Conservation (phyloP, 2,113 vertebrate genomes). For the Boulengeromyrus knoepffleri region DNA sequence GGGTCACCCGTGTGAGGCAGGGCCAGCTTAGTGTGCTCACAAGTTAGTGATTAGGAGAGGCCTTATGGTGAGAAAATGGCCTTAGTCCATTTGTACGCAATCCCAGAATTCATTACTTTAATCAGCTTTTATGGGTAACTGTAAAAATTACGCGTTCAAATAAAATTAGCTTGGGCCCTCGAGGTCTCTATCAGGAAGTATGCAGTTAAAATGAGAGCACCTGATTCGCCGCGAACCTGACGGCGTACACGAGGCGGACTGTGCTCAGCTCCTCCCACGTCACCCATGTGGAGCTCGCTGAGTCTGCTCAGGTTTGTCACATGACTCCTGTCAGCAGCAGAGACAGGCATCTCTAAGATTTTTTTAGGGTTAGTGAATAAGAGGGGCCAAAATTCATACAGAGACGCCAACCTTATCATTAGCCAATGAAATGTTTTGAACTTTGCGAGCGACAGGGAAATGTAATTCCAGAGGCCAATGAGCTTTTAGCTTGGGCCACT, state of each 20-base stretch:
- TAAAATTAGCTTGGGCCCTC: background rate
- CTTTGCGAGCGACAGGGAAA: too few relatives aligned
- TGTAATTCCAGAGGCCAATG: too few relatives aligned
- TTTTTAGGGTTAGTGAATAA: too few relatives aligned
- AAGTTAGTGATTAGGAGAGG: background rate
- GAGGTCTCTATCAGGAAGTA: background rate
- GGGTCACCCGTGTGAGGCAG: background rate
- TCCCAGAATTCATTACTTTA: background rate
- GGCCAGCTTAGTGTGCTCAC: background rate
- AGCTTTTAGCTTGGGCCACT: too few relatives aligned
- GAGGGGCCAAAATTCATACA: too few relatives aligned
- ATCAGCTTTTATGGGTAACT: background rate
- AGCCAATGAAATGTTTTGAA: too few relatives aligned
- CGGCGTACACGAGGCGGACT: rapidly evolving
- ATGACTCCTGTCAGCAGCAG: background rate
- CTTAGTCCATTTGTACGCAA: background rate
- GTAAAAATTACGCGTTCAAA: background rate
- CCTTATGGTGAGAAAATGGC: background rate
- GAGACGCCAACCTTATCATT: too few relatives aligned
- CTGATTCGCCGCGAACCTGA: background rate
- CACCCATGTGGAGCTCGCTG: background rate
- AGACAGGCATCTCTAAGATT: too few relatives aligned
- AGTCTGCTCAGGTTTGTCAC: background rate
- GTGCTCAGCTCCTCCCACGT: background rate
- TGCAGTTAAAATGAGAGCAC: background rate